Conservation (phyloP, 1,140 invertebrate genomes). For the Drosophila asahinai region DNA sequence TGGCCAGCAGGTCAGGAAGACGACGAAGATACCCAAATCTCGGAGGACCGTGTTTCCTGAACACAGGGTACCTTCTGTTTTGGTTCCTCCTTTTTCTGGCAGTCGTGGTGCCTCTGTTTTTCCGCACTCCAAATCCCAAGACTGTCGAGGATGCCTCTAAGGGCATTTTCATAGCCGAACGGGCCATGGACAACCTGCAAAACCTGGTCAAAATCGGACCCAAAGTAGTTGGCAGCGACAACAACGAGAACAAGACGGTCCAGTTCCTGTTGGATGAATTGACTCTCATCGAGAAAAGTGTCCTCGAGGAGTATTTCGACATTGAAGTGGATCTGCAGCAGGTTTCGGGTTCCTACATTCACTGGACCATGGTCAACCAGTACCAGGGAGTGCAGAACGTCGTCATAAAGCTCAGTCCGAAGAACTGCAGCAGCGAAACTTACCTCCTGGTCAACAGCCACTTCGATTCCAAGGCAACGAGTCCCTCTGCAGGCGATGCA, state of each 20-base stretch:
- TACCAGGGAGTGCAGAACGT: slow-evolving; percentile 91
- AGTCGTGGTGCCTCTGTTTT: slow-evolving; percentile 59
- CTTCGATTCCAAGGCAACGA: slow-evolving; percentile 95
- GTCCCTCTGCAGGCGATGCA: slow-evolving; percentile 90
- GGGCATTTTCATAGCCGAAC: slow-evolving; percentile 62
- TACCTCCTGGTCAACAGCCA: slow-evolving; percentile 96
- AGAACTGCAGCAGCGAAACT: slow-evolving; percentile 54
- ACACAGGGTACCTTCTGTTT: slow-evolving; percentile 50
- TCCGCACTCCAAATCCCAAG: slow-evolving; percentile 49
- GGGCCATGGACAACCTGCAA: slow-evolving; percentile 85
- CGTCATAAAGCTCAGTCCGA: slow-evolving; percentile 89
- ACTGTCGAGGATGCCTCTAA: slow-evolving; percentile 40
- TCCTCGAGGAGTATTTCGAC: slow-evolving; percentile 47
- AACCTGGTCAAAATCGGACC: slow-evolving; percentile 90
- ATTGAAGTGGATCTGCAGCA: slow-evolving; percentile 81
- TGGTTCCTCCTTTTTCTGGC: slow-evolving; percentile 65
- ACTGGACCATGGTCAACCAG: slow-evolving; percentile 89
- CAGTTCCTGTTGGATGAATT: slow-evolving; percentile 85
- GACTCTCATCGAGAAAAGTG: slow-evolving; percentile 29
- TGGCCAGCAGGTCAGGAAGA: background rate
- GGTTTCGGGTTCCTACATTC: slow-evolving; percentile 90
- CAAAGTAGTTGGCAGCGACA: slow-evolving; percentile 87
- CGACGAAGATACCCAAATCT: background rate
- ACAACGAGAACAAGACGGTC: slow-evolving; percentile 88
- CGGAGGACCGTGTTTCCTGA: slow-evolving; percentile 43